Evolutionary conservation across 1,140 invertebrate genomes (phyloP), one percentile per base, ranked within the genome.

Genomic region (Megalonaias nervosa): DNA sequence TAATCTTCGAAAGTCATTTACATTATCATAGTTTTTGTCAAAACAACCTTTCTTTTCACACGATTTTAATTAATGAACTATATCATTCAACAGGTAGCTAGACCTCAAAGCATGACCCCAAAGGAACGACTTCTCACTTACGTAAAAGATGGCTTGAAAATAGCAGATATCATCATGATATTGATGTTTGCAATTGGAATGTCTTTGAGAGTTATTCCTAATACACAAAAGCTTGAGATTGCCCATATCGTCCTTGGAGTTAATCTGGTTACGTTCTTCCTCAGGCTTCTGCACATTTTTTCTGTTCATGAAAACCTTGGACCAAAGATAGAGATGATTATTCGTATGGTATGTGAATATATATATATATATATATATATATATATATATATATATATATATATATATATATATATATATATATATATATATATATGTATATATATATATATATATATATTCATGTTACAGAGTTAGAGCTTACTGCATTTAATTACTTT

Each of bases 311-410:
- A 88, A 75, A 79, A 87, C 67, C 85, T 91, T 13, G 92, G 92
- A 59, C 92, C 92, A 12, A 92, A 92, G 75, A 86, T 92, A 6
- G 90, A 92, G 23, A 92, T 92, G 88, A 92, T 92, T 73, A 86
- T 88, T 59, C 83, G 87, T 80, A 92, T 92, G 92, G 90, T 92
- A 76, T 85, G 88, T 84, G n/a, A 21, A n/a, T n/a, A n/a, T n/a
- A n/a, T n/a, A n/a, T n/a, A 21, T 31, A 65, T 11, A n/a, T n/a
- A n/a, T n/a, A n/a, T n/a, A n/a, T n/a, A n/a, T n/a, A n/a, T n/a
- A n/a, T n/a, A n/a, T n/a, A n/a, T n/a, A n/a, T n/a, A n/a, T n/a
- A n/a, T n/a, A n/a, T n/a, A n/a, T n/a, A n/a, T n/a, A n/a, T n/a
- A n/a, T n/a, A n/a, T n/a, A n/a, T n/a, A n/a, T n/a, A n/a, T n/a